phyloP scores from a whole-genome alignment of 2,888 invertebrate species.

The Itoplectis maculator region DNA sequence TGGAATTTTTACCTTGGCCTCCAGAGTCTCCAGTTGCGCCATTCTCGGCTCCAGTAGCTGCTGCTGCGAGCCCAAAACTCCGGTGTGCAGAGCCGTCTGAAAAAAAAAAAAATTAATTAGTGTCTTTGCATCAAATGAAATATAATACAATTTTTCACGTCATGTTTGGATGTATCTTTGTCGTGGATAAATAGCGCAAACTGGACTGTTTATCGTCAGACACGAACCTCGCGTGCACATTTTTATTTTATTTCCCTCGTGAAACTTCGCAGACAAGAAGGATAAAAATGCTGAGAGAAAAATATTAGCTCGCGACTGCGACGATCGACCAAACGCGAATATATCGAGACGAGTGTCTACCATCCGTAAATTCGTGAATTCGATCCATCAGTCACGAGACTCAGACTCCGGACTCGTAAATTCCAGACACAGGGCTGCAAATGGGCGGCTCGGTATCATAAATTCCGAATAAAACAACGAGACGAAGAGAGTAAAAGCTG shows the following conservation, averaged over 20 bases:
- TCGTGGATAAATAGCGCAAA: no score
- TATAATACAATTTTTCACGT: not conserved
- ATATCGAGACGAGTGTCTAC: no score
- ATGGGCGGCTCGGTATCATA: not conserved
- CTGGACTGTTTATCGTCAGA: no score
- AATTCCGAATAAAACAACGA: slow-evolving; percentile 4
- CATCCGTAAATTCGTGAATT: no score
- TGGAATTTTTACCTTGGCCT: slow-evolving; percentile 88
- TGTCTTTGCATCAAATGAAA: not conserved
- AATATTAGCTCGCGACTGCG: not conserved
- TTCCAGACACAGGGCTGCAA: not conserved
- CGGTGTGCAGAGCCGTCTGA: slow-evolving; percentile 81
- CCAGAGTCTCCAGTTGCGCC: slow-evolving; percentile 91
- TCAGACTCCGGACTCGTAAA: not conserved
- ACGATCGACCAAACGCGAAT: no score
- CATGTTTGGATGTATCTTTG: not conserved
- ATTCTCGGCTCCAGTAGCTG: slow-evolving; percentile 86
- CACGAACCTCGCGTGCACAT: no score
- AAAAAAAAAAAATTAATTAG: slow-evolving; percentile 61
- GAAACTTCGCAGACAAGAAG: no score
- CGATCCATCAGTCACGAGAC: not conserved
- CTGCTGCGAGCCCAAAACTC: slow-evolving; percentile 74
- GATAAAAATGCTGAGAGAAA: no score
- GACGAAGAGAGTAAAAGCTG: not conserved
- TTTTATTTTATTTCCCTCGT: no score